Conservation (phyloP, 2,888 invertebrate species). For the Caradrina kadenii region DNA sequence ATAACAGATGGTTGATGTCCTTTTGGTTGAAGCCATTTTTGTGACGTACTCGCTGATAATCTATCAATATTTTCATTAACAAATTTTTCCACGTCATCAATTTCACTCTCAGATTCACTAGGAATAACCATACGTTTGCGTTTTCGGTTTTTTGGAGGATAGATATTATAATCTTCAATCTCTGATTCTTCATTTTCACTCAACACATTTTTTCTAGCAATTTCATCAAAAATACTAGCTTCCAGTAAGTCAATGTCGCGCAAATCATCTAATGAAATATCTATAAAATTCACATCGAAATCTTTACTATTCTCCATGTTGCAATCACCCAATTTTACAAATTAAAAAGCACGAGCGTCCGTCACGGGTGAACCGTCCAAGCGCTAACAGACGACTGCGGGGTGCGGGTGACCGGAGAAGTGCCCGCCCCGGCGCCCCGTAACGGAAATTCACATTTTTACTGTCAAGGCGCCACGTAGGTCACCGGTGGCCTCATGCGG, state of each 20-base stretch:
- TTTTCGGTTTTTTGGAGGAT: slow-evolving; percentile 8
- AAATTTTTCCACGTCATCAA: slow-evolving; percentile 11
- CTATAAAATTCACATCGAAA: slow-evolving; percentile 12
- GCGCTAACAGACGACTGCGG: slow-evolving; percentile 9
- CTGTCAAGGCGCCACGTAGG: slow-evolving; percentile 1
- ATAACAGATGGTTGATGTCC: slow-evolving; percentile 12
- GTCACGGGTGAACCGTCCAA: slow-evolving; percentile 7
- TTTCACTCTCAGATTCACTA: slow-evolving; percentile 15
- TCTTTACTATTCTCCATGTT: slow-evolving; percentile 7
- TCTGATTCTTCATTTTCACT: slow-evolving; percentile 13
- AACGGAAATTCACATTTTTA: slow-evolving; percentile 14
- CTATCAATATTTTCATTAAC: slow-evolving; percentile 13
- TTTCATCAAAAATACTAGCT: slow-evolving; percentile 15
- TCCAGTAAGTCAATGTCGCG: slow-evolving; percentile 20
- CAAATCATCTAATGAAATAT: slow-evolving; percentile 12
- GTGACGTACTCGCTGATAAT: slow-evolving; percentile 12
- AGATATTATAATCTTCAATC: slow-evolving; percentile 13
- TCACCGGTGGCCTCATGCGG: slow-evolving; percentile 6
- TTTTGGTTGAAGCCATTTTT: slow-evolving; percentile 6
- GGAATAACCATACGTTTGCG: slow-evolving; percentile 14
- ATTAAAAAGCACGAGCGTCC: slow-evolving; percentile 7
- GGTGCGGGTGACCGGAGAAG: slow-evolving; percentile 13
- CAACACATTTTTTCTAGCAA: slow-evolving; percentile 10
- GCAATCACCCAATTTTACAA: slow-evolving; percentile 6
- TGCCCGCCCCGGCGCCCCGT: slow-evolving; percentile 7